phyloP scores from a whole-genome alignment of 1,140 invertebrate genomes.

The Philopotamus ludificatus region DNA sequence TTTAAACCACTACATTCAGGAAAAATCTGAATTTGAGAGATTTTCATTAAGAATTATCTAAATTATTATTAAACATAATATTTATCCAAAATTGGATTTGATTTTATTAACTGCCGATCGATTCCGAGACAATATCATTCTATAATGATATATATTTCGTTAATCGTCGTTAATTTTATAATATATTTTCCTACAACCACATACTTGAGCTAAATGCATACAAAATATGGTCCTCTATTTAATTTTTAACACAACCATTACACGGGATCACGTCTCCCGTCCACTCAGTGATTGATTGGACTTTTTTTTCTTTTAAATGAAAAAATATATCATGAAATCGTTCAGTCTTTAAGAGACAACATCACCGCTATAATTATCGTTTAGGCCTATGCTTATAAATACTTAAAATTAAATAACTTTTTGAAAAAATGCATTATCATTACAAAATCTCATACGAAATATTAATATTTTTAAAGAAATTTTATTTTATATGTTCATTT shows the following conservation, averaged over 20 bases:
- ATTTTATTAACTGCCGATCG: too few species aligned
- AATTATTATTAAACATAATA: too few species aligned
- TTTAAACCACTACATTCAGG: too few species aligned
- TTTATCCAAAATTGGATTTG: too few species aligned
- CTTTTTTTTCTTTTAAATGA: slow-evolving; percentile 24
- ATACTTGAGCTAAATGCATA: slow-evolving; percentile 21
- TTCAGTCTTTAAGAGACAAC: slow-evolving; percentile 39
- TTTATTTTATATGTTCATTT: not conserved
- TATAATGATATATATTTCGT: too few species aligned
- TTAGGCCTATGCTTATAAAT: slow-evolving; percentile 5
- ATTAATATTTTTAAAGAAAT: not conserved
- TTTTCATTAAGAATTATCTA: too few species aligned
- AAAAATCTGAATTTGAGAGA: too few species aligned
- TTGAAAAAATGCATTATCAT: not conserved
- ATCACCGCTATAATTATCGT: too few species aligned
- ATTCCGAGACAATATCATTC: too few species aligned
- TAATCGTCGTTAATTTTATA: too few species aligned
- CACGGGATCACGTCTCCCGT: slow-evolving; percentile 13
- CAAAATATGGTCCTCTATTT: slow-evolving; percentile 39
- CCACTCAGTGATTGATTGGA: not conserved
- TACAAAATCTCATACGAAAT: not conserved
- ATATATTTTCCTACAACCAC: slow-evolving; percentile 8
- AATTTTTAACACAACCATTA: slow-evolving; percentile 40
- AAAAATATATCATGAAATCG: slow-evolving; percentile 17
- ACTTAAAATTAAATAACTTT: not conserved